Conservation (phyloP, 2,888 invertebrate species). For the Cantharis flavilabris region DNA sequence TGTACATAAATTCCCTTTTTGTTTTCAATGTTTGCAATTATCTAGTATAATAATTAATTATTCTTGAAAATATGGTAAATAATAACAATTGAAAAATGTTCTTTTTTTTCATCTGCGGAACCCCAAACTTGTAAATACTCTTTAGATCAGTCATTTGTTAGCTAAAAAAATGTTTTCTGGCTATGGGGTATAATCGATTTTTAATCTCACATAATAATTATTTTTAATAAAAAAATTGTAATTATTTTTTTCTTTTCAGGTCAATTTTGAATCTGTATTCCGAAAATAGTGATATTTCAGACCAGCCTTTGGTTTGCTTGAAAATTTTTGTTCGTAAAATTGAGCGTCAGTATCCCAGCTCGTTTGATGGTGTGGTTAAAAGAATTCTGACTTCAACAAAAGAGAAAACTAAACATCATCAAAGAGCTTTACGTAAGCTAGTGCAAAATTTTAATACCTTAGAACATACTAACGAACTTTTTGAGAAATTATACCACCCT, state of each 20-base stretch:
- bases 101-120: no score
- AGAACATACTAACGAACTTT: constrained; percentile 54
- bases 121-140: no score
- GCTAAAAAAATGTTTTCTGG: no score
- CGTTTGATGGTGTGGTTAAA: constrained; percentile 72
- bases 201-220: no score
- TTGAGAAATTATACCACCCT: constrained; percentile 75
- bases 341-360: constrained; percentile 72
- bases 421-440: constrained; percentile 43
- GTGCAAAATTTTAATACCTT: constrained; percentile 39
- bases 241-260: constrained; percentile 40
- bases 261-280: constrained; percentile 42
- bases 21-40: no score
- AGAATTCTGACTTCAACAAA: constrained; percentile 55
- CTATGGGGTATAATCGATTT: no score
- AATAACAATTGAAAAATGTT: no score
- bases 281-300: constrained; percentile 32
- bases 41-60: no score
- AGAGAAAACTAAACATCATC: constrained; percentile 10
- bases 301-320: constrained; percentile 42
- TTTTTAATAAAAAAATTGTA: background rate
- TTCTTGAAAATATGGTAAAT: no score
- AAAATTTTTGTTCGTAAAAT: constrained; percentile 61
- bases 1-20: no score
- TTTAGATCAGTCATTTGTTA: no score